A percentile compares a stretch with the other conserved stretches of the same genome.
Conservation (phyloP, 2,797 vertebrate species). For the Acomys russatus region DNA sequence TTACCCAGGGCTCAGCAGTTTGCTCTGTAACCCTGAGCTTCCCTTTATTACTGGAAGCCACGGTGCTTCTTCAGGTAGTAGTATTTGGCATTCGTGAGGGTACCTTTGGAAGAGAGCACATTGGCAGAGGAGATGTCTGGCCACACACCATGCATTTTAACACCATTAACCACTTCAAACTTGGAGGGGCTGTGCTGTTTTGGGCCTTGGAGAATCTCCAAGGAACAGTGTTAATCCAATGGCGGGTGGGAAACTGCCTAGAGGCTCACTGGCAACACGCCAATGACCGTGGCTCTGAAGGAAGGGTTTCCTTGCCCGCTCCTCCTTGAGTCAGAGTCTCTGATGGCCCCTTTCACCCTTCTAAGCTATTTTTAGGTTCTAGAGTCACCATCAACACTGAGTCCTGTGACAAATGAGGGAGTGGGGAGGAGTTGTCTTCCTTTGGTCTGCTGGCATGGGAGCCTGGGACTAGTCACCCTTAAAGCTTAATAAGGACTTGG, state of each 20-base stretch:
- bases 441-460: not conserved
- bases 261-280: not conserved
- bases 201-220: slow-evolving; percentile 35
- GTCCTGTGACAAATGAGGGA: not conserved
- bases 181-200: not conserved
- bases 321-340: not conserved
- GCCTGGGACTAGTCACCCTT: not conserved
- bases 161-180: not conserved
- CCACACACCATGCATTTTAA: slow-evolving; percentile 15
- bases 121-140: not conserved
- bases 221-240: not conserved
- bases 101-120: not conserved
- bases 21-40: not conserved
- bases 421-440: not conserved
- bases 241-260: not conserved
- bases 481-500: not conserved
- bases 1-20: not conserved
- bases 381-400: too few species aligned
- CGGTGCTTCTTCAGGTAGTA: not conserved
- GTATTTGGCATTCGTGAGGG: not conserved
- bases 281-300: not conserved
- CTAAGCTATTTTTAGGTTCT: not conserved
- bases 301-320: slow-evolving; percentile 14
- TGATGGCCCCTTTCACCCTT: not conserved
- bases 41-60: not conserved